Conservation (phyloP, 2,113 vertebrate genomes). For the Phainopepla nitens region DNA sequence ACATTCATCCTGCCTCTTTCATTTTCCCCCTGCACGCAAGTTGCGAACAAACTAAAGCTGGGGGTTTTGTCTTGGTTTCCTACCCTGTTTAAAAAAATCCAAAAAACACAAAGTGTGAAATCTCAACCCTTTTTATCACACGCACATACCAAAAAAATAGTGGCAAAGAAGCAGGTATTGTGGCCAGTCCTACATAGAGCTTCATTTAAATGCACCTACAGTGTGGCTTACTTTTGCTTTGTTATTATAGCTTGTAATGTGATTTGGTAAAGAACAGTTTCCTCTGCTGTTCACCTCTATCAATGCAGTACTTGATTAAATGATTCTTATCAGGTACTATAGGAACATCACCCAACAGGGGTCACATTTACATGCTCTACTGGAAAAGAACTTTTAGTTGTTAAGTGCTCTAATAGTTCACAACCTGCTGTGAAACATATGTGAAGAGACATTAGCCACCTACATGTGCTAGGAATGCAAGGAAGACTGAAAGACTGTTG, state of each 20-base stretch:
- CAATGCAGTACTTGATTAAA: neutral
- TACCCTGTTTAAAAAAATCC: neutral
- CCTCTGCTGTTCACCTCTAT: neutral
- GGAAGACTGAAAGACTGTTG: constrained; percentile 45
- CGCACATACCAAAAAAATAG: neutral
- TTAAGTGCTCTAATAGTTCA: constrained; percentile 64
- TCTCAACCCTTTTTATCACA: neutral
- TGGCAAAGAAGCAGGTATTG: neutral
- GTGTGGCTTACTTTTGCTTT: neutral
- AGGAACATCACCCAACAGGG: constrained; percentile 54
- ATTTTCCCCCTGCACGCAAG: neutral
- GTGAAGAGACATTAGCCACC: constrained; percentile 73
- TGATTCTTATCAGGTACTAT: constrained; percentile 58
- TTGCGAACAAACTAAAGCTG: neutral
- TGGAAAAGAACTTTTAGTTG: constrained; percentile 68
- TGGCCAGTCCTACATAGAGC: neutral
- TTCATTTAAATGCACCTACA: neutral
- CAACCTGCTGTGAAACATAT: constrained; percentile 72
- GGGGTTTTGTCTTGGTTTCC: neutral
- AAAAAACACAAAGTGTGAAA: neutral
- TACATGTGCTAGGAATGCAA: constrained; percentile 65
- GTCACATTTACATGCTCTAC: constrained; percentile 67
- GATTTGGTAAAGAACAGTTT: neutral
- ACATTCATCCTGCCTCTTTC: neutral
- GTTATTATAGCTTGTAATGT: neutral